Evolutionary conservation across 2,113 vertebrate genomes (phyloP).

Genomic region (Condylura cristata): DNA sequence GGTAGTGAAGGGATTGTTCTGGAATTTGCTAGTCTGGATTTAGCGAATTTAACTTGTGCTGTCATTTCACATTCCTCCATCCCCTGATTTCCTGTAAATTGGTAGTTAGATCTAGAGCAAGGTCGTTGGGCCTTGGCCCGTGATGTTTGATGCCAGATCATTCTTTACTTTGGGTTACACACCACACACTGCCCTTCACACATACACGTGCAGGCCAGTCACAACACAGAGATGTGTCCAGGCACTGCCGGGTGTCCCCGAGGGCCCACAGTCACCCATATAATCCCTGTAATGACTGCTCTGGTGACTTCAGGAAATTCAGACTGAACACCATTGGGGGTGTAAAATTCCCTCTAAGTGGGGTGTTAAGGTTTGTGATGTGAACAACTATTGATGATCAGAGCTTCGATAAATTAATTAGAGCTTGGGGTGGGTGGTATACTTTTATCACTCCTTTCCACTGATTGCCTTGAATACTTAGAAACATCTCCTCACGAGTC

Average conservation of each 20-base stretch:
- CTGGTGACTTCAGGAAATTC: background rate
- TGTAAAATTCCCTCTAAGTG: background rate
- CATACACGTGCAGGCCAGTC: accelerated
- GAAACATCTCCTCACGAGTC: background rate
- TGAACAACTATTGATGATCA: background rate
- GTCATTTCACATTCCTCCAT: background rate
- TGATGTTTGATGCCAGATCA: background rate
- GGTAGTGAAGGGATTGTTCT: background rate
- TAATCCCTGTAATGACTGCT: too few relatives aligned
- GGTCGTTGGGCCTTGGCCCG: background rate
- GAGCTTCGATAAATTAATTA: background rate
- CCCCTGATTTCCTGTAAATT: background rate
- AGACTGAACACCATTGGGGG: background rate
- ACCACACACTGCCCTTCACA: too few relatives aligned
- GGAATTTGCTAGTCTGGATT: background rate
- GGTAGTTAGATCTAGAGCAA: background rate
- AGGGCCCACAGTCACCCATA: background rate
- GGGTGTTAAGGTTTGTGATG: background rate
- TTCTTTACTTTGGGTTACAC: background rate
- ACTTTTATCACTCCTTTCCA: background rate
- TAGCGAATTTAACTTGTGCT: background rate
- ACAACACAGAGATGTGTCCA: background rate
- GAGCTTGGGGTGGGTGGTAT: background rate
- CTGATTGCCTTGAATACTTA: background rate
- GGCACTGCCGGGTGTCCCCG: background rate